A percentile compares a stretch with the other conserved stretches of the same genome.
Conservation (phyloP, 2,797 vertebrate species). For the Morus bassanus region DNA sequence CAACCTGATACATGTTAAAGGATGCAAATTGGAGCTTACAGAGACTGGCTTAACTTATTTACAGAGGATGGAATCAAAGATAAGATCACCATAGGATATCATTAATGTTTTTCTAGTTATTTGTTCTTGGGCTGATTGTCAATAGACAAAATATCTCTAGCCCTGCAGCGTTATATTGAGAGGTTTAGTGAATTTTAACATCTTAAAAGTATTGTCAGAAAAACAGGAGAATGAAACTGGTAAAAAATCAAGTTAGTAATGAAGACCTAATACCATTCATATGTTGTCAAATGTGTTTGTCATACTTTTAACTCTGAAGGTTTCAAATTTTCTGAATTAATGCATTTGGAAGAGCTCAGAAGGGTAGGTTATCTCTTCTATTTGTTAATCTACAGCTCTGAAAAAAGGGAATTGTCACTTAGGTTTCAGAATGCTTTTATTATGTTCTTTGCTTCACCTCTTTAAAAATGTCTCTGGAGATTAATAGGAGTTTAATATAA, state of each 20-base stretch:
- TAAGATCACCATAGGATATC: background rate
- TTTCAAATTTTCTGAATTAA: background rate
- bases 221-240: background rate
- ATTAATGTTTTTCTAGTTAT: background rate
- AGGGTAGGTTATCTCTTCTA: background rate
- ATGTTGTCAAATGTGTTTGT: background rate
- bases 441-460: background rate
- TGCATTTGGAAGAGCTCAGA: background rate
- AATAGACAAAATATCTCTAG: background rate
- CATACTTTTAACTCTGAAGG: background rate
- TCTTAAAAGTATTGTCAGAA: background rate
- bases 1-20: background rate
- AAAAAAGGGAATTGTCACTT: background rate
- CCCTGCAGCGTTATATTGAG: fast-evolving
- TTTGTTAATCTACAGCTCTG: background rate
- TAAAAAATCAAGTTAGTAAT: background rate
- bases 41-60: background rate
- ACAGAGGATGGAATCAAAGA: background rate
- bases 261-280: background rate
- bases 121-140: background rate
- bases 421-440: background rate
- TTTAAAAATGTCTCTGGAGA: background rate
- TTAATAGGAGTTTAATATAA: background rate
- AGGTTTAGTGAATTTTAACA: background rate
- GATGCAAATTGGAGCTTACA: background rate